Base-by-base conservation (phyloP, 1,140 invertebrate genomes). In the Liolophura sinensis region DNA sequence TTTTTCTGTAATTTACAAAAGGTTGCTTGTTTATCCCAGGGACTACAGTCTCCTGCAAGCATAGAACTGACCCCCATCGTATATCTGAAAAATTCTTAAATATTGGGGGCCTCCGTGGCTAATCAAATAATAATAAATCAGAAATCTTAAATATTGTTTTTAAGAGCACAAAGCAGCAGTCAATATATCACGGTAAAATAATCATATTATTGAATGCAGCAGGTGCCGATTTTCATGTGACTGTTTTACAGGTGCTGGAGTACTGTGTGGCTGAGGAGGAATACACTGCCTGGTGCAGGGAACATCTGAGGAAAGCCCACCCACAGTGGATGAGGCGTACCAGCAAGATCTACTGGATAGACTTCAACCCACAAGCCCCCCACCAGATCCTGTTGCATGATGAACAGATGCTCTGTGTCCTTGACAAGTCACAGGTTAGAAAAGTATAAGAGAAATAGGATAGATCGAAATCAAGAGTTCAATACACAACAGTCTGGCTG, bases 351-450 rank as follows among this genome's bases (percentile, higher is more conserved):
- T 61, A 18, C 15, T 46, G 65, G 12, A 72, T 79, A 14, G 61
- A 56, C 9, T 72, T 64, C n/a, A 60, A 64, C 18, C 67, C 72
- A 9, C 58, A 59, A 0, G 31, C 71, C 15, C 55, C 61, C 0
- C 27, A 64, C 20, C 49, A 54, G 57, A 86, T 91, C n/a, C 83
- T 91, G 15, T 72, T 90, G 46, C 86, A 90, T 70, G 89, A 91
- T 67, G 89, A 91, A 71, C 84, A 84, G 1, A 85, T 82, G 25
- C 84, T 92, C 15, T 88, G 87, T 73, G 84, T 90, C 7, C 83
- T 92, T n/a, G 85, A 89, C 67, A 89, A 89, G 73, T 74, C 82
- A 12, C 84, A 85, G 82, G 86, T 87, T 82, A 67, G 62, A 20
- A 14, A 49, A 54, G 14, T 50, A 50, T n/a, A 15, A 15, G n/a